These are phyloP conservation scores for Cinclus cinclus DNA, from an alignment of 2,113 vertebrate species.

Conservation along the genomic window DNA sequence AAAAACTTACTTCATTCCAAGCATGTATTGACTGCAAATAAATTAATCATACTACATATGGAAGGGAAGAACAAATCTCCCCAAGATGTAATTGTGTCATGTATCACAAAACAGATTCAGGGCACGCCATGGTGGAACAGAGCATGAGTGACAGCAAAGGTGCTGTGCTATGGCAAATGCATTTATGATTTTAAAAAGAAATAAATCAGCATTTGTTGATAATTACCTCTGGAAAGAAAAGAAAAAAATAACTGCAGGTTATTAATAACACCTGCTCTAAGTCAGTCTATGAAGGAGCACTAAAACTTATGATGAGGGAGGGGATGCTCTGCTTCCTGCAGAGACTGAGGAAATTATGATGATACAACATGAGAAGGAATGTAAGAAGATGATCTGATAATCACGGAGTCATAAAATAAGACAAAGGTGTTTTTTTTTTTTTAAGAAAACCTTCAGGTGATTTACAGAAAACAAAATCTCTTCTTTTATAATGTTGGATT, in stretches of 20 bases:
- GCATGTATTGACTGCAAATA: neutral
- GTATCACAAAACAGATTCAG: constrained; percentile 32
- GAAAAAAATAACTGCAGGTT: neutral
- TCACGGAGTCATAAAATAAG: neutral
- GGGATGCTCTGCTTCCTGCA: neutral
- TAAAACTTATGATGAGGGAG: neutral
- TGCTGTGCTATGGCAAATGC: neutral
- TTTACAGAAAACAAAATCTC: neutral
- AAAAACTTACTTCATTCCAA: constrained; percentile 38
- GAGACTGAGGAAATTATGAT: neutral
- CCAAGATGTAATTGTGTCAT: constrained; percentile 2
- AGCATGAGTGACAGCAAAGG: constrained; percentile 28
- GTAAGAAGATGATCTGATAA: neutral
- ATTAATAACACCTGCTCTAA: neutral
- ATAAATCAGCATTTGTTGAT: neutral
- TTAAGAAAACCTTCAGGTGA: neutral
- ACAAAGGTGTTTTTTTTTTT: neutral
- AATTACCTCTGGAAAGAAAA: neutral
- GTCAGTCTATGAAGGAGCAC: neutral
- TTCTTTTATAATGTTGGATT: neutral
- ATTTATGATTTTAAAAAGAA: neutral
- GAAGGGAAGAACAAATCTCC: constrained; percentile 15
- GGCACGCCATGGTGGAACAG: neutral
- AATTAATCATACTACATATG: constrained; percentile 31
- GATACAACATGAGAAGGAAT: neutral